Percentiles rank a stretch among this genome's conserved stretches.
Evolutionary conservation across 2,113 vertebrate genomes (phyloP).

Genomic region (Eonycteris spelaea): DNA sequence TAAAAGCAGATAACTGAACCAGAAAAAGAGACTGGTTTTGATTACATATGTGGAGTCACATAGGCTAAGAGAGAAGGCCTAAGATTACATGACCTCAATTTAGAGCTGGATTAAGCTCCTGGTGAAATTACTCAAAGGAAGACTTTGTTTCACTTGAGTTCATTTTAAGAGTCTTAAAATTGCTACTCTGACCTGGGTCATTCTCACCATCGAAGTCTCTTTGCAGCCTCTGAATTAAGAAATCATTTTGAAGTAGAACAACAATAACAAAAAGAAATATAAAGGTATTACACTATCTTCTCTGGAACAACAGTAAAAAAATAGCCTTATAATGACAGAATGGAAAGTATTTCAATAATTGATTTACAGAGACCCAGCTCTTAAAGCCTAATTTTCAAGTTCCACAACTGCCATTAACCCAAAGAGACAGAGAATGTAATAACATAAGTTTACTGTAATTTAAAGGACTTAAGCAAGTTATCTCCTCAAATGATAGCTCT

Average conservation of each 20-base stretch:
- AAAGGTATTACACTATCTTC: not conserved
- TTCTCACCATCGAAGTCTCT: conserved; percentile 2
- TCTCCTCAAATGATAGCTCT: conserved; percentile 8
- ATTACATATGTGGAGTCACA: not conserved
- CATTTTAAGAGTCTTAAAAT: not conserved
- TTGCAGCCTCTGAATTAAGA: conserved; percentile 44
- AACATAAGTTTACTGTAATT: not conserved
- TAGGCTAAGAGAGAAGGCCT: not conserved
- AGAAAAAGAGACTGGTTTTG: not conserved
- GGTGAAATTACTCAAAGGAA: not conserved
- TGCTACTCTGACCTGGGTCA: conserved; percentile 25
- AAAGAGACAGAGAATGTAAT: conserved; percentile 14
- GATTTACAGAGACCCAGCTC: conserved; percentile 27
- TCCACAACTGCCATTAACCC: not conserved
- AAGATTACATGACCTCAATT: not conserved
- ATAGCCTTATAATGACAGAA: not conserved
- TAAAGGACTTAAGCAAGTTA: not conserved
- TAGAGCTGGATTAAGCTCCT: not conserved
- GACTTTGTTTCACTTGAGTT: not conserved
- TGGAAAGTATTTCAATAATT: conserved; percentile 56
- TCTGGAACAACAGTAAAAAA: not conserved
- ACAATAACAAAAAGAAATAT: not conserved
- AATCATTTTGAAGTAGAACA: conserved; percentile 25
- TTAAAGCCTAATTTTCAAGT: not conserved
- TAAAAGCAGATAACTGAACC: not conserved